These are phyloP conservation scores for Blastobasis lacticolella DNA, from an alignment of 2,888 invertebrate genomes.

Conservation along the genomic window DNA sequence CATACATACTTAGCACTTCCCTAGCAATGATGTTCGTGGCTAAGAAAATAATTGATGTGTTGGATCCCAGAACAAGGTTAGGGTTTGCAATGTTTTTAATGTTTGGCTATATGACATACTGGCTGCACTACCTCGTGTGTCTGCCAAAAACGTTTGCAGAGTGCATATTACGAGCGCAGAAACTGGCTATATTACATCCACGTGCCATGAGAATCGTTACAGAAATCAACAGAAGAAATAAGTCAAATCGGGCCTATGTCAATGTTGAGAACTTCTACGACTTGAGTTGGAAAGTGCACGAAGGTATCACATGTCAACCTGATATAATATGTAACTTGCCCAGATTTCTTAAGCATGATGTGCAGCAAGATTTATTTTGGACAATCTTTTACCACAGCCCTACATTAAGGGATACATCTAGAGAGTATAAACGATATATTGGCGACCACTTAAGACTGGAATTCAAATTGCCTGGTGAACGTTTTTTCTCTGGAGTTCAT, in stretches of 20 bases:
- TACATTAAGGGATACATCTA: slow-evolving; percentile 3
- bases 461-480: slow-evolving; percentile 1
- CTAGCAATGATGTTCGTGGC: no score
- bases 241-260: background rate
- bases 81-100: no score
- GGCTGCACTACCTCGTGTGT: background rate
- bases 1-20: no score
- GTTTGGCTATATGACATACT: no score
- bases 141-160: background rate
- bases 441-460: background rate
- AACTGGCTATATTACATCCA: background rate
- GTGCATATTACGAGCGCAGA: background rate
- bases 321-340: background rate
- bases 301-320: slow-evolving; percentile 1
- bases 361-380: slow-evolving; percentile 4
- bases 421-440: slow-evolving; percentile 2
- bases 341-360: slow-evolving; percentile 1
- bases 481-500: slow-evolving; percentile 3
- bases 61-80: no score
- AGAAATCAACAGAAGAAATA: background rate
- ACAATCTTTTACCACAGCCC: slow-evolving; percentile 8
- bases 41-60: no score
- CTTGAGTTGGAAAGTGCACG: background rate
- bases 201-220: background rate
- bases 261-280: background rate